phyloP scores from a whole-genome alignment of 1,140 invertebrate genomes.

The Zaprionus ornatus region DNA sequence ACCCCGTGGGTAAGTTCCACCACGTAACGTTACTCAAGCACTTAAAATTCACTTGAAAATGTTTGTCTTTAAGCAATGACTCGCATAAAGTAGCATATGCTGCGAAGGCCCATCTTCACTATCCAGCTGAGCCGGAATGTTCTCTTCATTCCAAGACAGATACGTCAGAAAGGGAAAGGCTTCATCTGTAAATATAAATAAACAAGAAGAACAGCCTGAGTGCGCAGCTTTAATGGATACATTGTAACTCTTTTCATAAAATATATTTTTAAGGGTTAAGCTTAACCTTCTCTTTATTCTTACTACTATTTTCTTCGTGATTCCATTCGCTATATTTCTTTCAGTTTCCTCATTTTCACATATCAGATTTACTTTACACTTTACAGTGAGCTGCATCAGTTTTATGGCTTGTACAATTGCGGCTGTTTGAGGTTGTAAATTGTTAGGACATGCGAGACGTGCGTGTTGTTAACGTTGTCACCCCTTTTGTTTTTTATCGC shows the following conservation, averaged over 20 bases:
- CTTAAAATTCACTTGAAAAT: conserved; percentile 14
- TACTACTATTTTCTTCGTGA: too few relatives aligned
- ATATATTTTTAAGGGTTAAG: too few relatives aligned
- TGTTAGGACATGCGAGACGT: conserved; percentile 50
- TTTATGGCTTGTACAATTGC: conserved; percentile 60
- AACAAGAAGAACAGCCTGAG: neutral
- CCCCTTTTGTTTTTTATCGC: conserved; percentile 44
- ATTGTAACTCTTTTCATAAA: neutral
- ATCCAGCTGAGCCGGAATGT: conserved; percentile 12
- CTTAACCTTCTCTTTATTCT: too few relatives aligned
- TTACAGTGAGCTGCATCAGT: neutral
- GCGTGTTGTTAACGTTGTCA: conserved; percentile 27
- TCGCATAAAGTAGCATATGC: conserved; percentile 9
- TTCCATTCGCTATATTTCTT: too few relatives aligned
- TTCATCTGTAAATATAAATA: conserved; percentile 20
- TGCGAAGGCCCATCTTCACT: neutral
- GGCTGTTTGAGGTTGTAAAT: conserved; percentile 57
- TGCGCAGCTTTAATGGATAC: neutral
- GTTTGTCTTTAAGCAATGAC: conserved; percentile 10
- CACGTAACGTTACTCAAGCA: conserved; percentile 2
- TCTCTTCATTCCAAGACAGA: conserved; percentile 1
- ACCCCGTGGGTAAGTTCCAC: neutral
- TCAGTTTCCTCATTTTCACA: neutral
- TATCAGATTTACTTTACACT: neutral
- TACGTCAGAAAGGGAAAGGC: neutral